Evolutionary conservation across 2,797 vertebrate species (phyloP), one percentile per base, ranked within the genome.

Genomic region (Anabacerthia variegaticeps): DNA sequence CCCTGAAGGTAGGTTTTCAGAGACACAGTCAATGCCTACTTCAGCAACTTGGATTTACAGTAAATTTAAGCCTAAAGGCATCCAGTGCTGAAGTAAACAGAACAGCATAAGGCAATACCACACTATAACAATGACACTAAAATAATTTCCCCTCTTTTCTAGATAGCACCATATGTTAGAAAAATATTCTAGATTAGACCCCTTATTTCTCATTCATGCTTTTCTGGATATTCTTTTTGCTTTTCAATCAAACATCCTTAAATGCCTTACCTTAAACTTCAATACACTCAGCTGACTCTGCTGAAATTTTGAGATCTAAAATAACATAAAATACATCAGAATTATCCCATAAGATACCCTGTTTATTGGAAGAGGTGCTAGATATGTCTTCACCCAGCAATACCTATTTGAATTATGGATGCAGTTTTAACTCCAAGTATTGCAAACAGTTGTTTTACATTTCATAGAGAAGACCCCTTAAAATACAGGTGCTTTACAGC

Each of bases 41-140:
- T 93, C 92, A 95, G 88, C 80, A 94, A 41, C 80, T 80, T 91
- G 67, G 84, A 85, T 93, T 96, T 95, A 95, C 81, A 80, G 75
- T 74, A 93, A 87, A 87, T 93, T 71, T 92, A 71, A 93, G 61
- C 61, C 68, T 80, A 54, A 68, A 94, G 81, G 71, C 61, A 65
- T 43, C 12, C 43, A 74, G 49, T 36, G 37, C 59, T 79, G 56
- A 67, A 83, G 44, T 79, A 93, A 94, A 95, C 21, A 85, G 10
- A 86, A 37, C 2, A 61, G 22, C 51, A 41, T 46, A 78, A 75
- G 3, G 34, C 58, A 86, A 12, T 44, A 88, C 48, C n/a, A 39
- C 6, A 28, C 36, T 48, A 55, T 20, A 77, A 77, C 23, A 95
- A 86, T 30, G 74, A 41, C 17, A 32, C 13, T 56, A 43, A 78